Percentiles rank a stretch among this genome's conserved stretches.
phyloP scores from a whole-genome alignment of 2,113 vertebrate genomes.

The Aythya baeri region DNA sequence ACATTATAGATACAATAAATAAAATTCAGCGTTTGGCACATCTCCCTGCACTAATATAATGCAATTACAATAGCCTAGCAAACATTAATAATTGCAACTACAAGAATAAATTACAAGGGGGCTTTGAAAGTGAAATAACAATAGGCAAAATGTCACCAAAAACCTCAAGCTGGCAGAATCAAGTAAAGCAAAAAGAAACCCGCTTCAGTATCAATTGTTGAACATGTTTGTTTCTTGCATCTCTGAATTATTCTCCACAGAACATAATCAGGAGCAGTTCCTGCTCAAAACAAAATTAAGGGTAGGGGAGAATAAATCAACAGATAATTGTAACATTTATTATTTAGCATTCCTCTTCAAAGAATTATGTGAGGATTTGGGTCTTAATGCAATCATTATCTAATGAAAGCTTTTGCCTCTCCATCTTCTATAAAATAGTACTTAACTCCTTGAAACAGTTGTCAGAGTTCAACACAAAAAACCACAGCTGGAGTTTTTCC shows the following conservation, averaged over 20 bases:
- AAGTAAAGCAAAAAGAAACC: background rate
- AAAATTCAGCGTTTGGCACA: background rate
- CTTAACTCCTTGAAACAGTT: background rate
- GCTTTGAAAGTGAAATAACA: constrained; percentile 12
- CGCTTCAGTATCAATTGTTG: background rate
- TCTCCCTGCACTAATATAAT: background rate
- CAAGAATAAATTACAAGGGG: background rate
- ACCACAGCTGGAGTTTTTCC: background rate
- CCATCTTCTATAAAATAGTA: background rate
- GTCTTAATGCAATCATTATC: background rate
- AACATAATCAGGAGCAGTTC: background rate
- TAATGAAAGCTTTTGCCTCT: constrained; percentile 19
- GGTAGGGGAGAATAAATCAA: background rate
- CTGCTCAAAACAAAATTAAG: background rate
- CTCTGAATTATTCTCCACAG: background rate
- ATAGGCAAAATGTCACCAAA: constrained; percentile 3
- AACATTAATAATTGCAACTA: background rate
- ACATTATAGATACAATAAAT: background rate
- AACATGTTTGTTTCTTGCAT: background rate
- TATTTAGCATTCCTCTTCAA: background rate
- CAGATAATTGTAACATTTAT: background rate
- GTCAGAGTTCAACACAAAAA: background rate
- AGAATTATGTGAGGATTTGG: background rate
- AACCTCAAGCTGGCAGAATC: background rate
- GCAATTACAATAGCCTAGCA: background rate